These are phyloP conservation scores for Aramus guarauna DNA, from an alignment of 2,113 vertebrate species.

Conservation along the genomic window DNA sequence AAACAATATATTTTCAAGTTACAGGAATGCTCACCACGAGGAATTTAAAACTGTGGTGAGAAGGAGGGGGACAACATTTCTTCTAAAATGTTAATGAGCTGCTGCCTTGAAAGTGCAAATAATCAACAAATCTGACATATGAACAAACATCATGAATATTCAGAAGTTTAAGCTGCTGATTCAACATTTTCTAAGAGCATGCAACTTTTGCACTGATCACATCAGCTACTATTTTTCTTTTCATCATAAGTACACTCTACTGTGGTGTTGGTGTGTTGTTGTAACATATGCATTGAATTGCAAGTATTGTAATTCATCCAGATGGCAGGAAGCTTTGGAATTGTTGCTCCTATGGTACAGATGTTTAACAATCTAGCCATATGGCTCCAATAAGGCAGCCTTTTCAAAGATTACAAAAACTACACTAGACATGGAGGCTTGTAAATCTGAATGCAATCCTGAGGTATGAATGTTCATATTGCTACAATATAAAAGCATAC, in stretches of 20 bases:
- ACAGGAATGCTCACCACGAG: slow-evolving; percentile 14
- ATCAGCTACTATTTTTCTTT: neutral
- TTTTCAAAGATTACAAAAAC: slow-evolving; percentile 42
- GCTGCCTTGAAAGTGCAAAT: neutral
- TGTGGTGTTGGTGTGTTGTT: neutral
- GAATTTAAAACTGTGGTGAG: slow-evolving; percentile 15
- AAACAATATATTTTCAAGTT: slow-evolving; percentile 27
- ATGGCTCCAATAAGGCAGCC: slow-evolving; percentile 56
- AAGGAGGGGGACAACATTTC: neutral
- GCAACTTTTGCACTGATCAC: slow-evolving; percentile 2
- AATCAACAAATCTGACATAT: neutral
- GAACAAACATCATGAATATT: slow-evolving; percentile 14
- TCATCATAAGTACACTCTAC: neutral
- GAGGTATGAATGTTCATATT: neutral
- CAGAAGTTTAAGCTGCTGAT: neutral
- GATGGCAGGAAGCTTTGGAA: slow-evolving; percentile 67
- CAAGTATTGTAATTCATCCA: slow-evolving; percentile 61
- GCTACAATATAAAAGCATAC: neutral
- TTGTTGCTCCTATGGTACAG: slow-evolving; percentile 65
- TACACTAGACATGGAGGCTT: neutral
- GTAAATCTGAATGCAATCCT: neutral
- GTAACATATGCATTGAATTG: neutral
- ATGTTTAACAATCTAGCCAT: slow-evolving; percentile 72
- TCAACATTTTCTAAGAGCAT: neutral
- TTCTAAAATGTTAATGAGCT: neutral